Conservation (phyloP, 1,140 invertebrate species). For the Drosophila asahinai region DNA sequence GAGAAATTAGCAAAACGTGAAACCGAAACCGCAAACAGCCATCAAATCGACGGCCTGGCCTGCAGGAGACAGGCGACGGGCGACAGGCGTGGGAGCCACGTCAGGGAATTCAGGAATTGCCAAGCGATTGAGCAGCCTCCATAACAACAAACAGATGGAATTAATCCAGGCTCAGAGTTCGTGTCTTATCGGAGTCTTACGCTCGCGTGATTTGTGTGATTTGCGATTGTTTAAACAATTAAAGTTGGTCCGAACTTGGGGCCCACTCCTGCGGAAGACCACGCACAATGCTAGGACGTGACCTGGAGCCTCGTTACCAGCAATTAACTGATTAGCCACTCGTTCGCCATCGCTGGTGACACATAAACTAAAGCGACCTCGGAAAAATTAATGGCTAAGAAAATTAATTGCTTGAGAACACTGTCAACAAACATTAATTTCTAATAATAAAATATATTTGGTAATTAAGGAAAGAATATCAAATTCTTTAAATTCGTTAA, state of each 20-base stretch:
- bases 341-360: conserved; percentile 4
- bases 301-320: conserved; percentile 25
- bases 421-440: background rate
- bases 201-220: conserved; percentile 49
- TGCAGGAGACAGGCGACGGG: conserved; percentile 20
- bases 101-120: background rate
- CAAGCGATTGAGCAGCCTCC: conserved; percentile 24
- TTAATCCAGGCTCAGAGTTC: background rate
- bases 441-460: background rate
- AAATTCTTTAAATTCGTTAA: background rate
- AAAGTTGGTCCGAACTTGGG: conserved; percentile 26
- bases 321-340: conserved; percentile 57
- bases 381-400: conserved; percentile 8
- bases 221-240: conserved; percentile 61
- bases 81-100: conserved; percentile 63
- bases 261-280: conserved; percentile 19
- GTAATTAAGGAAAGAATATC: background rate
- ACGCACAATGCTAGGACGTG: conserved; percentile 39
- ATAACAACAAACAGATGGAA: background rate
- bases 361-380: conserved; percentile 14
- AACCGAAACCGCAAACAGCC: conserved; percentile 54
- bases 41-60: conserved; percentile 6
- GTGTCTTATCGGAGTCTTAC: conserved; percentile 52
- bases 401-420: conserved; percentile 46
- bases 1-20: conserved; percentile 73